phyloP scores from a whole-genome alignment of 2,888 invertebrate species.

The Coenonympha glycerion region DNA sequence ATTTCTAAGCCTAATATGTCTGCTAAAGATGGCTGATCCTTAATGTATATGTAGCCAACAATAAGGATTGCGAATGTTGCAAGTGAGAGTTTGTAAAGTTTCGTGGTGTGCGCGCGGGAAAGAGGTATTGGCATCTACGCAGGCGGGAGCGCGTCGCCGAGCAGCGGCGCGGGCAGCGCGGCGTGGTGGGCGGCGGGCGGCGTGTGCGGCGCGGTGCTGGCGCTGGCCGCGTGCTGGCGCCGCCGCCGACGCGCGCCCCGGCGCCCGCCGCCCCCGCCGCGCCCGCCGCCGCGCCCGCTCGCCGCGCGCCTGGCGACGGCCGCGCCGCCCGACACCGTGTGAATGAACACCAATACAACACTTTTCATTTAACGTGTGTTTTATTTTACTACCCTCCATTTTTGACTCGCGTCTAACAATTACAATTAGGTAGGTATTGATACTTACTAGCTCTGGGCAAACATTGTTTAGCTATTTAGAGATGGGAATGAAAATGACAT shows the following conservation, averaged over 20 bases:
- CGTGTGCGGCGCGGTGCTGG: slow-evolving; percentile 37
- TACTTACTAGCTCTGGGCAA: too few species aligned
- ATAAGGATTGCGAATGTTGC: background rate
- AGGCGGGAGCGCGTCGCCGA: slow-evolving; percentile 42
- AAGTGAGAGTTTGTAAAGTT: background rate
- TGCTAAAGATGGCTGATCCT: too few species aligned
- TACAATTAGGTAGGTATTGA: too few species aligned
- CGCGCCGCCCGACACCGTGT: slow-evolving; percentile 59
- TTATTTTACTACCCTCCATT: slow-evolving; percentile 12
- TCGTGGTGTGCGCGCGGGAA: slow-evolving; percentile 2
- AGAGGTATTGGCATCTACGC: slow-evolving; percentile 19
- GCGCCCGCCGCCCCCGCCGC: slow-evolving; percentile 46
- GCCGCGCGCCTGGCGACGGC: slow-evolving; percentile 55
- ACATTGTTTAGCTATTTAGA: too few species aligned
- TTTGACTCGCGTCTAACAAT: background rate
- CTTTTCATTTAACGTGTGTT: slow-evolving; percentile 14
- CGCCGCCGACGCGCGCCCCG: slow-evolving; percentile 55
- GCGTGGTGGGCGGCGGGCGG: slow-evolving; percentile 40
- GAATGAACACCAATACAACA: slow-evolving; percentile 49
- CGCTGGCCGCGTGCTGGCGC: slow-evolving; percentile 45
- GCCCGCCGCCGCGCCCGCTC: slow-evolving; percentile 61
- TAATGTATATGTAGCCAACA: background rate
- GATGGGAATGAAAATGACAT: too few species aligned
- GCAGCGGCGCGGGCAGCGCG: slow-evolving; percentile 37
- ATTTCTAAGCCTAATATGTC: too few species aligned